phyloP scores from a whole-genome alignment of 2,888 invertebrate genomes.

The Amblyjoppa proteus region DNA sequence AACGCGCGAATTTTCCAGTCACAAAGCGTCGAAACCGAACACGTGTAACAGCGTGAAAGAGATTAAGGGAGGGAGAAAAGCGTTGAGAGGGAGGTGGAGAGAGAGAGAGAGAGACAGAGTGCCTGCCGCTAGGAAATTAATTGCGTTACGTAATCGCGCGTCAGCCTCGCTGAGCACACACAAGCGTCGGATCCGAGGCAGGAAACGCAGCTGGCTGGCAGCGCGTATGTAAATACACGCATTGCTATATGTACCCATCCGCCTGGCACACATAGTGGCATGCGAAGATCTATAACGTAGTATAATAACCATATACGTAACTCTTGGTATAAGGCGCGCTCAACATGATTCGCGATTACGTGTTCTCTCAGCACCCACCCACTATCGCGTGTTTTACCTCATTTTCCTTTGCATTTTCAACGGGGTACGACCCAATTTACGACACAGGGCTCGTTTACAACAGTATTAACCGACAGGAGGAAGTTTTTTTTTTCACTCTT shows the following conservation, averaged over 20 bases:
- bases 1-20: constrained; percentile 16
- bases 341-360: neutral
- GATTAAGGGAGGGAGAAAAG: constrained; percentile 2
- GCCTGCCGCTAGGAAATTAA: constrained; percentile 63
- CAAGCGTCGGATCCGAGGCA: constrained; percentile 43
- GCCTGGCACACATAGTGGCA: constrained; percentile 17
- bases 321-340: constrained; percentile 9
- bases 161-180: constrained; percentile 64
- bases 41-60: constrained; percentile 33
- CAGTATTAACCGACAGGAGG: constrained; percentile 42
- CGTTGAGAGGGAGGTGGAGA: neutral
- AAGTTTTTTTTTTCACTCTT: neutral
- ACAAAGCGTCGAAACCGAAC: constrained; percentile 44
- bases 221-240: constrained; percentile 64
- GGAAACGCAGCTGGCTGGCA: constrained; percentile 57
- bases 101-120: neutral
- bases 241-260: constrained; percentile 33
- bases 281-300: constrained; percentile 50
- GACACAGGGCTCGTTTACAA: constrained; percentile 63
- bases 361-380: neutral
- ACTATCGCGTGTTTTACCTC: neutral
- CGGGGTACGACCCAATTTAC: constrained; percentile 71
- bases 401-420: constrained; percentile 48
- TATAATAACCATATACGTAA: constrained; percentile 45
- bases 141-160: constrained; percentile 68